These are phyloP conservation scores for Diachrysia chrysitis DNA, from an alignment of 2,888 invertebrate species.

Conservation along the genomic window DNA sequence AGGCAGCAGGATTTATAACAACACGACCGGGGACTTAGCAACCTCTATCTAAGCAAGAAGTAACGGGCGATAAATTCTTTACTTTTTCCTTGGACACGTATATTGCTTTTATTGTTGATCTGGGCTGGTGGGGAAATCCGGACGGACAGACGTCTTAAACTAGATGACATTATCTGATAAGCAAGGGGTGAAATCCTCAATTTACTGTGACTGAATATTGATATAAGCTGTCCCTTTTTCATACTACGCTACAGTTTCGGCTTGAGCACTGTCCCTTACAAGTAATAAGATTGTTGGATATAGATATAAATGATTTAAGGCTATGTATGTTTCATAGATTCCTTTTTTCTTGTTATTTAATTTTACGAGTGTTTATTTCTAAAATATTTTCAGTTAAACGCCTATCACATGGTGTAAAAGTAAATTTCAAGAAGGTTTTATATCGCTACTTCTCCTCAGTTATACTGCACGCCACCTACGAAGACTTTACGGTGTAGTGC, in stretches of 20 bases:
- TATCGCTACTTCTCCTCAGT: conserved; percentile 17
- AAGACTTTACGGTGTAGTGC: conserved; percentile 60
- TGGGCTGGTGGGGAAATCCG: conserved; percentile 23
- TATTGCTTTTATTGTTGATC: conserved; percentile 27
- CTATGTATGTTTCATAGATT: neutral
- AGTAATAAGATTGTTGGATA: neutral
- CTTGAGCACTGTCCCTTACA: neutral
- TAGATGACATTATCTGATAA: neutral
- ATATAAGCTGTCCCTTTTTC: neutral
- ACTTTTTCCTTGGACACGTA: conserved; percentile 44
- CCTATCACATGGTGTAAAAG: too few species aligned
- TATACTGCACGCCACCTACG: conserved; percentile 39
- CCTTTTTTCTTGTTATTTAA: neutral
- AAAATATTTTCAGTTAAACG: too few species aligned
- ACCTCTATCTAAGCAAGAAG: conserved; percentile 45
- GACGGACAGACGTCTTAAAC: conserved; percentile 17
- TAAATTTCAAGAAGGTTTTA: neutral
- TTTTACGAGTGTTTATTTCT: too few species aligned
- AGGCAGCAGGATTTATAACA: conserved; percentile 52
- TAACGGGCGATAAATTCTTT: conserved; percentile 54
- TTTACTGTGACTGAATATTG: neutral
- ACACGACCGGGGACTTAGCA: conserved; percentile 40
- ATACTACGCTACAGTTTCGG: neutral
- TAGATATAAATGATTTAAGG: neutral
- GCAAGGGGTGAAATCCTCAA: neutral